Base-by-base conservation (phyloP, 2,113 vertebrate genomes). In the Rana temporaria region DNA sequence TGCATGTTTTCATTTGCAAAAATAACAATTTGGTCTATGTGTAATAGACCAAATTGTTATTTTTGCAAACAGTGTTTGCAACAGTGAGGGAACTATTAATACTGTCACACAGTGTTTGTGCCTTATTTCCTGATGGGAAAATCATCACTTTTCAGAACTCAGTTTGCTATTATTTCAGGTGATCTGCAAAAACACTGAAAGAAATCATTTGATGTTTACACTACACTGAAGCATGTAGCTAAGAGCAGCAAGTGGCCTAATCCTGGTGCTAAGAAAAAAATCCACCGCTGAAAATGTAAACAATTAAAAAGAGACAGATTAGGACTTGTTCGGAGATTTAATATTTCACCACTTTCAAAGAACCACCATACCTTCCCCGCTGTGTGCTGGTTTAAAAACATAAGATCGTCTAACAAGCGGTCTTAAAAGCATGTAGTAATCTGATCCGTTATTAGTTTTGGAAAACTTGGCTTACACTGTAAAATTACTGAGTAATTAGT, bases 401-500 rank as follows among this genome's bases (percentile, higher is more conserved):
- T 60, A 80, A 59, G 32, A 24, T 70, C 20, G n/a, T 60, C 17
- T 32, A 62, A 70, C 55, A 22, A 67, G 74, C 38, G 60, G 38
- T 68, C 77, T 42, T 38, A 64, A 30, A 30, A 70, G 9, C 57
- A 34, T n/a, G 18, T 24, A 15, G 19, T 81, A 81, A 81, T 72
- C 79, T 48, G 32, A 81, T 57, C 9, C 26, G 53, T 73, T 81
- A 81, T 81, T 81, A 65, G 79, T 73, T 55, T 38, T 55, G 68
- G 32, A 65, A 65, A 64, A 81, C 34, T 81, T 81, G 59, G 69
- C 69, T 73, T 73, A 73, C 38, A 32, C 38, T n/a, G n/a, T 53
- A 56, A 74, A 75, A 82, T 75, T 82, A 82, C 34, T 59, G 30
- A 82, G 62, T 82, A 82, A 82, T 82, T 82, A 82, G 52, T 38